Evolutionary conservation across 2,888 invertebrate genomes (phyloP).

Genomic region (Gymnoscelis rufifasciata): DNA sequence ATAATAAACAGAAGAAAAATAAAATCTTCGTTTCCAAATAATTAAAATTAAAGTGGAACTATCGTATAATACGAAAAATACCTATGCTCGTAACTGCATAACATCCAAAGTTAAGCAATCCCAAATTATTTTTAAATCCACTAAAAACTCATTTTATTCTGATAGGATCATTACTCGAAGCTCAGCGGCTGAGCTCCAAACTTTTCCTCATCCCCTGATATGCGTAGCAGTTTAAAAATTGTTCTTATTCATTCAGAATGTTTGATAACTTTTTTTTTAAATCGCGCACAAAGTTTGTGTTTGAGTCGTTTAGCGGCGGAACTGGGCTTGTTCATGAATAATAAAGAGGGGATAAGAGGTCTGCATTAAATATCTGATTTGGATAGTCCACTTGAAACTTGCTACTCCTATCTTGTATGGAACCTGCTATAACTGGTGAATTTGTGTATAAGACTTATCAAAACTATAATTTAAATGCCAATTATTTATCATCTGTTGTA

Average conservation of each 20-base stretch:
- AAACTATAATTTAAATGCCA: too few relatives aligned
- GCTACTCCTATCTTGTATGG: slow-evolving; percentile 3
- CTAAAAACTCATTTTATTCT: slow-evolving; percentile 11
- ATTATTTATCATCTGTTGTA: too few relatives aligned
- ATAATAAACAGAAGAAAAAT: too few relatives aligned
- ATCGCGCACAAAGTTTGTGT: slow-evolving; percentile 39
- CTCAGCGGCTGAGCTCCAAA: slow-evolving; percentile 14
- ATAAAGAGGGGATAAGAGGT: slow-evolving; percentile 36
- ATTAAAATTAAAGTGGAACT: too few relatives aligned
- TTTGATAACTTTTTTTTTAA: slow-evolving; percentile 33
- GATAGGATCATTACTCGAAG: slow-evolving; percentile 14
- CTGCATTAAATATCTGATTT: slow-evolving; percentile 30
- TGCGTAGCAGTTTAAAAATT: slow-evolving; percentile 25
- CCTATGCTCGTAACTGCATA: not conserved
- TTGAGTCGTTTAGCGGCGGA: slow-evolving; percentile 31
- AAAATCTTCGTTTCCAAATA: too few relatives aligned
- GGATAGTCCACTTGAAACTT: slow-evolving; percentile 22
- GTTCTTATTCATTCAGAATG: slow-evolving; percentile 32
- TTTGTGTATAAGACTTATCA: too few relatives aligned
- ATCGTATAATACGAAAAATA: too few relatives aligned
- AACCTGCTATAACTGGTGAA: too few relatives aligned
- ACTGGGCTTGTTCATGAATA: slow-evolving; percentile 45
- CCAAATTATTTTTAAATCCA: slow-evolving; percentile 1
- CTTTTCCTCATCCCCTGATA: slow-evolving; percentile 21
- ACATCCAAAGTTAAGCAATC: not conserved